Conservation (phyloP, 2,888 invertebrate genomes). For the Rhingia rostrata region DNA sequence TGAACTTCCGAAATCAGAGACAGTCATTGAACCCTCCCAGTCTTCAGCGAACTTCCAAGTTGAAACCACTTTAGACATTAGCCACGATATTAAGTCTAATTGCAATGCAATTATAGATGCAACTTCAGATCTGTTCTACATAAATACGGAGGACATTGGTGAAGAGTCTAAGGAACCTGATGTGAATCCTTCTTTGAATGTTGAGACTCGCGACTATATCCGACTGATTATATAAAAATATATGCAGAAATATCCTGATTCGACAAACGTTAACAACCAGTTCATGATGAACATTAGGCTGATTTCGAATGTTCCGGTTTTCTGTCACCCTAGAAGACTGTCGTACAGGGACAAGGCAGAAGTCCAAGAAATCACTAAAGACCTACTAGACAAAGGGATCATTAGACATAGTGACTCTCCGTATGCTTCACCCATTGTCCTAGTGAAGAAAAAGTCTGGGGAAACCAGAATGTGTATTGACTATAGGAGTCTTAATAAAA, state of each 20-base stretch:
- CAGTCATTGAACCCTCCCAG: neutral
- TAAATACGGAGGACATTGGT: neutral
- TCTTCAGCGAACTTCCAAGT: neutral
- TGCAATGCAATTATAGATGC: neutral
- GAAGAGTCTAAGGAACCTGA: slow-evolving; percentile 56
- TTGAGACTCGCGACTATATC: no score
- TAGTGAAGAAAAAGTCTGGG: slow-evolving; percentile 9
- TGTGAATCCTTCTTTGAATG: neutral
- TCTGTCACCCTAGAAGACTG: neutral
- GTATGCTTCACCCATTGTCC: neutral
- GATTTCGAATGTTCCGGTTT: neutral
- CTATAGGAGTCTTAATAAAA: neutral
- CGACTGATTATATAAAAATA: no score
- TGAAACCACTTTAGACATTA: neutral
- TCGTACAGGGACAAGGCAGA: neutral
- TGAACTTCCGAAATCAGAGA: neutral
- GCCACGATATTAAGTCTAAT: neutral
- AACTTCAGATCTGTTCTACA: neutral
- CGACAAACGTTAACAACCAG: neutral
- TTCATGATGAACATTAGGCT: neutral
- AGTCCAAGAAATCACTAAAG: neutral
- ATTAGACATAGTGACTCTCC: neutral
- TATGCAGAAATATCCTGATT: no score
- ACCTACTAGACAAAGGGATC: neutral
- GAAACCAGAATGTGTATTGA: slow-evolving; percentile 11